Base-by-base conservation (phyloP, 1,140 invertebrate species). In the Drosophila mauritiana region DNA sequence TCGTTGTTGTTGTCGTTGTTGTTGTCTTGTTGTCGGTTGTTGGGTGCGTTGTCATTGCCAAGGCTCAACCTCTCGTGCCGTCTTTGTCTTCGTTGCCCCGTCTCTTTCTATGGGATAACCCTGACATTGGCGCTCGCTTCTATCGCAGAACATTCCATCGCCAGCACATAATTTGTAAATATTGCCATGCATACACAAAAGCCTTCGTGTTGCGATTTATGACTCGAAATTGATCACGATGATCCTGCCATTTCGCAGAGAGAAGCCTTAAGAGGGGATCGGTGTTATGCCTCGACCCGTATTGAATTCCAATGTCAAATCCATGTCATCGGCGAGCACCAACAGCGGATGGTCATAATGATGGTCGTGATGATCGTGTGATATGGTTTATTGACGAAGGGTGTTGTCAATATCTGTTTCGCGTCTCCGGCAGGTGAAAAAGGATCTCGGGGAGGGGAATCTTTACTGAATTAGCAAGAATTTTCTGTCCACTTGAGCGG, bases 221-320 rank as follows among this genome's bases (percentile, higher is more conserved):
- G 82, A 85, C 82, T 86, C 74, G 83, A 82, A 88, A 88, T 79
- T 86, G 82, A 70, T 70, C 67, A 70, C 67, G 51, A 70, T 56
- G 67, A 57, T 72, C 55, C 34, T 17, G 11, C 6, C 31, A 31
- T 31, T 31, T 15, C 5, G 43, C 25, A 62, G 10, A 42, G 10
- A 42, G 42, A 67, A 63, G 45, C 45, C 37, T 27, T 65, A 63
- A 63, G 46, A 34, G 20, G 37, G 48, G 61, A 37, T 69, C 61
- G 8, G 17, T 65, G 51, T 65, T 53, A 22, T 69, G 13, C 39
- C 48, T 65, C 55, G 58, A 75, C 80, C 76, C 80, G 80, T 83
- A 83, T 83, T 83, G 75, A 83, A 84, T 83, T 83, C 80, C 80
- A 83, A 83, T 83, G 80, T 83, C 80, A 83, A 83, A 83, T 84